These are phyloP conservation scores for Corythaixoides concolor DNA, from an alignment of 2,113 vertebrate species.

Conservation along the genomic window DNA sequence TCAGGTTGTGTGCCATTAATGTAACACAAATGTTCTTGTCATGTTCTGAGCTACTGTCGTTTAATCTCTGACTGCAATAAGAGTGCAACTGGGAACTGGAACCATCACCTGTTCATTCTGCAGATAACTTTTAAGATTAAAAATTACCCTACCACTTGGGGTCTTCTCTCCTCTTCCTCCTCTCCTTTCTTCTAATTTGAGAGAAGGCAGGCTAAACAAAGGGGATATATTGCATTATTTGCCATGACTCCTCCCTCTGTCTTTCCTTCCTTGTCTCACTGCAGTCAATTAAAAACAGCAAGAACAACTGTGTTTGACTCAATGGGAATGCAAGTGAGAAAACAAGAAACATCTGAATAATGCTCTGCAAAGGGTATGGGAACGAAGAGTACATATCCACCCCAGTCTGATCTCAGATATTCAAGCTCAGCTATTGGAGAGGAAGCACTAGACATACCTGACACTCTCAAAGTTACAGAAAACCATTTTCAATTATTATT, in stretches of 20 bases:
- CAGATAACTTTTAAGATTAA: neutral
- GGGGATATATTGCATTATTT: neutral
- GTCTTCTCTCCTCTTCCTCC: conserved; percentile 31
- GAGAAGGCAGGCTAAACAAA: neutral
- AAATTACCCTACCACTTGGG: neutral
- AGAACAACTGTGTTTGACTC: neutral
- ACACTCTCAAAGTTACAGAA: neutral
- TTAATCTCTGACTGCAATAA: neutral
- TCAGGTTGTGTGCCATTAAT: neutral
- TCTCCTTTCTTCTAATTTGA: neutral
- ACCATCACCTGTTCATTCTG: neutral
- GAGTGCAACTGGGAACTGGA: neutral
- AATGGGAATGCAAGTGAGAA: neutral
- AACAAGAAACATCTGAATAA: neutral
- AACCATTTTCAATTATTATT: neutral
- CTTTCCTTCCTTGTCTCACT: neutral
- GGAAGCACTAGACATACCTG: neutral
- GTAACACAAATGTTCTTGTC: neutral
- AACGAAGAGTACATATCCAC: neutral
- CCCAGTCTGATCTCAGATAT: neutral
- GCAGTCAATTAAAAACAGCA: neutral
- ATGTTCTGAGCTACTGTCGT: neutral
- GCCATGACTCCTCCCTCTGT: neutral
- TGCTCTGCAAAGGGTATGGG: neutral
- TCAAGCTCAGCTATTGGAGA: neutral